Evolutionary conservation across 2,113 vertebrate species (phyloP), one percentile per base, ranked within the genome.

Genomic region (Oceanodroma tethys): DNA sequence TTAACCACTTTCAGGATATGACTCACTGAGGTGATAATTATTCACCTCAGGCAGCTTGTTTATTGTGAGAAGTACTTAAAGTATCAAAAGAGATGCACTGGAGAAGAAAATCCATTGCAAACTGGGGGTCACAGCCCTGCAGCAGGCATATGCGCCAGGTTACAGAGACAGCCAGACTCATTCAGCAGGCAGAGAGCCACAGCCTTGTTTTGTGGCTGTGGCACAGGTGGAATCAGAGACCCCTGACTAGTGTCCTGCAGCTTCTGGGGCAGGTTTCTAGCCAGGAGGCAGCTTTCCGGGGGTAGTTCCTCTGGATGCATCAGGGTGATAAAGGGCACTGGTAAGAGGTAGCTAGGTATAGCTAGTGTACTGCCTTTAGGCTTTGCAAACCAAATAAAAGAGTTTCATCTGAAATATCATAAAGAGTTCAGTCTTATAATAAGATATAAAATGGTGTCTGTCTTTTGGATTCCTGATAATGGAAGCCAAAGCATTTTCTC

Each of bases 371-470:
- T 70, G 26, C 23, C 38, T 73, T 80, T 45, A 21, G 0, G 2
- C 32, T 90, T 45, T 29, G n/a, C 25, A 88, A 93, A 26, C 5
- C 26, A 70, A 27, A 18, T 6, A 6, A 22, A 9, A 56, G 34
- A 48, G 34, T 66, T 59, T n/a, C 1, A 7, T 30, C 65, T 78
- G 59, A 73, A 96, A 83, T 42, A 47, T 15, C 1, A 3, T n/a
- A 16, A 55, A 45, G 50, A 22, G 8, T 56, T 72, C 63, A 59
- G 22, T 29, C 27, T 74, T 74, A 27, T 45, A 19, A 38, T 27
- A 70, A 63, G 68, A 40, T 83, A 6, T 88, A 97, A 98, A 97
- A 98, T 98, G 97, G 96, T 98, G 96, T 48, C 96, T 75, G 65
- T 56, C n/a, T 63, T 82, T 59, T 34, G 26, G 32, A 62, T 65